A percentile compares a stretch with the other conserved stretches of the same genome.
Conservation (phyloP, 2,113 vertebrate species). For the Poeciliopsis prolifica region DNA sequence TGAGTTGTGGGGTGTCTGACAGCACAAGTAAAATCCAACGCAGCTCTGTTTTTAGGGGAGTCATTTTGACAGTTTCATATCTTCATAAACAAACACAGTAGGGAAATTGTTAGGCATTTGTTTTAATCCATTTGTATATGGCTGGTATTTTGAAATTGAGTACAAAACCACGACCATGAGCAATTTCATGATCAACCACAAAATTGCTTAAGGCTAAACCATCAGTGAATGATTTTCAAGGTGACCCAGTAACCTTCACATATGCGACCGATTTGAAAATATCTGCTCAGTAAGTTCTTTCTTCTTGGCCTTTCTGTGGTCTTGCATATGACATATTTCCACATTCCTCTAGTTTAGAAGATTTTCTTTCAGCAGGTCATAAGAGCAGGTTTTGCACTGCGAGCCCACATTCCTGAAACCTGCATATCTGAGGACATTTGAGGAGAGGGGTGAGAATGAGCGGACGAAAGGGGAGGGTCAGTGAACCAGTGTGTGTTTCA, state of each 20-base stretch:
- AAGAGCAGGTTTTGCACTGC: constrained; percentile 38
- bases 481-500: constrained; percentile 26
- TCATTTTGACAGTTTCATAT: constrained; percentile 13
- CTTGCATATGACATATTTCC: constrained; percentile 15
- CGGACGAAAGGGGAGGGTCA: neutral
- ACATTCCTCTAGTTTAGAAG: constrained; percentile 10
- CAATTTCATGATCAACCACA: constrained; percentile 9
- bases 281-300: constrained; percentile 28
- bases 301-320: constrained; percentile 5
- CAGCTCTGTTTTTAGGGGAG: too few species aligned
- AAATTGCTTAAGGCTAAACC: constrained; percentile 7
- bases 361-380: constrained; percentile 29
- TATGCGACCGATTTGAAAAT: constrained; percentile 17
- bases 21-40: constrained; percentile 17
- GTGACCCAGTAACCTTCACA: constrained; percentile 35
- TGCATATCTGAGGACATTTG: constrained; percentile 26
- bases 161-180: constrained; percentile 8
- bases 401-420: constrained; percentile 35
- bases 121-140: neutral
- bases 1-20: neutral
- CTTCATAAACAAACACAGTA: constrained; percentile 20
- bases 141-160: constrained; percentile 12
- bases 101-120: too few species aligned
- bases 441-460: constrained; percentile 6
- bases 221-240: neutral